These are phyloP conservation scores for Sitta europaea DNA, from an alignment of 2,113 vertebrate genomes.

Conservation along the genomic window DNA sequence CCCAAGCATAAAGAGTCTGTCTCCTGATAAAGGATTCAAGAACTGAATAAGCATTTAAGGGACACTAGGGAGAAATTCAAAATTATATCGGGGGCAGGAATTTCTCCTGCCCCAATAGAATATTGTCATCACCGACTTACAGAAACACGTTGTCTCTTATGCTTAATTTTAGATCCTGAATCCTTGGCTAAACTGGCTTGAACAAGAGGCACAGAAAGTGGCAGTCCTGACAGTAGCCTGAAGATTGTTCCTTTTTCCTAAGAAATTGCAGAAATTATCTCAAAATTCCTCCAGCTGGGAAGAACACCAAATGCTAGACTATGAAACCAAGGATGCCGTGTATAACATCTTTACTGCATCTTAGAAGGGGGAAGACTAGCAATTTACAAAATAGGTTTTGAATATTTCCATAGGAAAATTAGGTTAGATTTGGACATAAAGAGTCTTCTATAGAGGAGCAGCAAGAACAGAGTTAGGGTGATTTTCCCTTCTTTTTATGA, in stretches of 20 bases:
- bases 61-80: not conserved
- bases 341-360: not conserved
- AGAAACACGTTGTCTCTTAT: constrained; percentile 2
- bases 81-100: not conserved
- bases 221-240: not conserved
- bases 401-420: not conserved
- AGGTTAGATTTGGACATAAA: not conserved
- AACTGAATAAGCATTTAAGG: not conserved
- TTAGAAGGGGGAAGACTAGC: not conserved
- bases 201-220: not conserved
- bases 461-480: not conserved
- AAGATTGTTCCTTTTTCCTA: not conserved
- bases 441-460: not conserved
- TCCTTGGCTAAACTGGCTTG: not conserved
- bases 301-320: not conserved
- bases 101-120: not conserved
- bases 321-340: not conserved
- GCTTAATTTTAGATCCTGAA: not conserved
- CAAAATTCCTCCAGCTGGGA: not conserved
- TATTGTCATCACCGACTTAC: not conserved
- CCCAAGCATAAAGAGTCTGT: not conserved
- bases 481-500: not conserved
- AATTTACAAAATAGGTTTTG: not conserved
- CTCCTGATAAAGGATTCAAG: not conserved
- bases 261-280: not conserved